A percentile compares a stretch with the other conserved stretches of the same genome.
Evolutionary conservation across 2,888 invertebrate genomes (phyloP).

Genomic region (Nasonovia ribisnigri): DNA sequence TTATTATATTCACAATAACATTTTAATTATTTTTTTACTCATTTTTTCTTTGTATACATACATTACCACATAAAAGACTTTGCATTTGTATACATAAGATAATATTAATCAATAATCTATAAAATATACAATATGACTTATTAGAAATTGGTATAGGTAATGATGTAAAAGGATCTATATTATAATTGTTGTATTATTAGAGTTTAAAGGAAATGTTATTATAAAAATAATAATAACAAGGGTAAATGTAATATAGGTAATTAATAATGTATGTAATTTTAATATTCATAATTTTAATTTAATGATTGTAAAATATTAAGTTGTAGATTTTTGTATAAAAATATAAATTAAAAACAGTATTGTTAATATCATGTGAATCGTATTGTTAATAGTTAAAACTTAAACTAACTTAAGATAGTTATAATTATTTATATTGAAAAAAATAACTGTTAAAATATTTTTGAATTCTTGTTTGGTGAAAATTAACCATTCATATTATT

Average conservation of each 20-base stretch:
- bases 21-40: neutral
- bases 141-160: neutral
- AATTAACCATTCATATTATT: neutral
- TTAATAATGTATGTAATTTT: neutral
- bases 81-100: slow-evolving; percentile 1
- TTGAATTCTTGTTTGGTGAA: neutral
- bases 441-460: neutral
- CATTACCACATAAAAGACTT: slow-evolving; percentile 24
- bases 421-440: neutral
- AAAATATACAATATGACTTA: neutral
- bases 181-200: slow-evolving; percentile 26
- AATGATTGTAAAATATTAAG: slow-evolving; percentile 34
- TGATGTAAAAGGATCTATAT: neutral
- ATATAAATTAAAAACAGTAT: slow-evolving; percentile 13
- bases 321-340: slow-evolving; percentile 45
- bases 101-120: slow-evolving; percentile 6
- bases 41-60: neutral
- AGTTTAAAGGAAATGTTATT: slow-evolving; percentile 38
- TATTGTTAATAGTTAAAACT: neutral
- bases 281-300: slow-evolving; percentile 15
- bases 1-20: neutral
- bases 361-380: neutral
- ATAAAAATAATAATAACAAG: slow-evolving; percentile 24
- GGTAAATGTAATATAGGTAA: slow-evolving; percentile 17
- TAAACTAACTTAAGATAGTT: neutral